Evolutionary conservation across 2,113 vertebrate species (phyloP).

Genomic region (Syngnathus typhle): DNA sequence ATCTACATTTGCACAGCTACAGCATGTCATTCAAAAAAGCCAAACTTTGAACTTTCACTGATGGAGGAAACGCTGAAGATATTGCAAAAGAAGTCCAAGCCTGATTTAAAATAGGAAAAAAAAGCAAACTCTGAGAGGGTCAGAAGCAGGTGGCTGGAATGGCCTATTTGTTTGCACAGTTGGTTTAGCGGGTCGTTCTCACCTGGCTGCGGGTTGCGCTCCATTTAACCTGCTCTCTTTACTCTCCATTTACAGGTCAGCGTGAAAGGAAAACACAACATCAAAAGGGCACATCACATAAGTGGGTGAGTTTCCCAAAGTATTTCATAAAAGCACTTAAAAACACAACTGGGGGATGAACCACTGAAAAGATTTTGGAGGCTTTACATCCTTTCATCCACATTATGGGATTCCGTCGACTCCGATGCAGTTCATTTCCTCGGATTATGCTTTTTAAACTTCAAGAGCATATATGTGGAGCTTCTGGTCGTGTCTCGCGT

Average conservation of each 20-base stretch:
- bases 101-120: no score
- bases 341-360: neutral
- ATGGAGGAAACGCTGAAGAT: neutral
- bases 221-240: conserved; percentile 44
- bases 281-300: conserved; percentile 24
- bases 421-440: conserved; percentile 1
- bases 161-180: conserved; percentile 39
- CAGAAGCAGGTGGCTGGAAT: conserved; percentile 20
- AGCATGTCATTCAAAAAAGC: neutral
- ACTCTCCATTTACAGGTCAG: conserved; percentile 55
- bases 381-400: conserved; percentile 19
- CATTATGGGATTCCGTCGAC: conserved; percentile 1
- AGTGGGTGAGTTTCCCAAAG: conserved; percentile 19
- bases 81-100: neutral
- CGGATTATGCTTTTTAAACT: conserved; percentile 2
- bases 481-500: no score
- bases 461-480: neutral
- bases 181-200: conserved; percentile 33
- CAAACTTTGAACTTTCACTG: neutral
- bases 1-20: neutral
- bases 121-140: neutral
- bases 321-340: neutral
- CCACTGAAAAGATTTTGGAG: neutral
- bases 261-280: conserved; percentile 53
- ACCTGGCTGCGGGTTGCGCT: conserved; percentile 32